Conservation (phyloP, 1,140 invertebrate genomes). For the Drosophila ogumai region DNA sequence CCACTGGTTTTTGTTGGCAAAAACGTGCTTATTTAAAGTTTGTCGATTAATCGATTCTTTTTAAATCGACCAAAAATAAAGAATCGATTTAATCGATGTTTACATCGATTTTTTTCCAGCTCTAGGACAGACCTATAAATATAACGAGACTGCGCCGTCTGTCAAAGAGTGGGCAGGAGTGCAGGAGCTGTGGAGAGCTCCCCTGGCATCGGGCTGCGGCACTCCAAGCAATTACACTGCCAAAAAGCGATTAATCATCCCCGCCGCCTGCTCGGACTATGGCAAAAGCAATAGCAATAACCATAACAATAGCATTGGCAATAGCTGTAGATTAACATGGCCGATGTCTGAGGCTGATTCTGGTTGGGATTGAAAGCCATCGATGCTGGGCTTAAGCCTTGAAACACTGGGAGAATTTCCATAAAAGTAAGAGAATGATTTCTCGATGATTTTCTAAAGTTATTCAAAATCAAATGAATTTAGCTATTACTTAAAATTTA, state of each 20-base stretch:
- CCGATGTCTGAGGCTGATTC: conserved; percentile 37
- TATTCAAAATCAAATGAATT: not conserved
- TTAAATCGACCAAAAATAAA: no score
- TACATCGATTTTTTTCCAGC: no score
- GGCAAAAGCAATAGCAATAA: conserved; percentile 11
- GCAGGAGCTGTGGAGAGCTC: not conserved
- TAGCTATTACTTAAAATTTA: not conserved
- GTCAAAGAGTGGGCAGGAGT: conserved; percentile 4
- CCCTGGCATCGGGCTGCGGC: conserved; percentile 18
- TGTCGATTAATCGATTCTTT: no score
- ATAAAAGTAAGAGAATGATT: not conserved
- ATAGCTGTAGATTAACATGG: conserved; percentile 34
- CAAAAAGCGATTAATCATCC: conserved; percentile 58
- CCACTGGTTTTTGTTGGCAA: no score
- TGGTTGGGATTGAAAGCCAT: conserved; percentile 22
- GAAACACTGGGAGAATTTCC: not conserved
- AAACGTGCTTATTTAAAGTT: no score
- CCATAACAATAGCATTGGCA: conserved; percentile 16
- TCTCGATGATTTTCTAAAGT: not conserved
- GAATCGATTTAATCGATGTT: no score
- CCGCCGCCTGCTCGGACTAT: conserved; percentile 24
- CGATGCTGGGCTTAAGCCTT: conserved; percentile 21
- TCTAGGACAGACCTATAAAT: conserved; percentile 25
- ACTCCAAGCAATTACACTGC: conserved; percentile 34
- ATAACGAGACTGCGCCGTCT: conserved; percentile 19